Evolutionary conservation across 2,797 vertebrate species (phyloP).

Genomic region (Cygnus olor): DNA sequence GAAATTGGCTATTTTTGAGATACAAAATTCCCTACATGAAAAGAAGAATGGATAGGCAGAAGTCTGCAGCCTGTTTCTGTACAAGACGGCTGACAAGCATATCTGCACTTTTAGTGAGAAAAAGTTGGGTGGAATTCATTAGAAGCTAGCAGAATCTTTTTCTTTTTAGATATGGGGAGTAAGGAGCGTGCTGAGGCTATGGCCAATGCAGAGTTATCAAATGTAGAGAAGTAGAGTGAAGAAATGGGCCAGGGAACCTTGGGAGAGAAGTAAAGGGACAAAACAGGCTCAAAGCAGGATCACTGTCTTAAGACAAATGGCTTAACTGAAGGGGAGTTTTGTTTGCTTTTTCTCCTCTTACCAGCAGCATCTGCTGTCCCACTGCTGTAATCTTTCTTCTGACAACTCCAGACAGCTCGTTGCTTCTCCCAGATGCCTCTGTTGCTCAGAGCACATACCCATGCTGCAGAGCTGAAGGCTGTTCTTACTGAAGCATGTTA

Average conservation of each 20-base stretch:
- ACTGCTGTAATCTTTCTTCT: background rate
- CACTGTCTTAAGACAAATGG: background rate
- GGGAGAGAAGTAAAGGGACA: background rate
- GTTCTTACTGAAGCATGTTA: background rate
- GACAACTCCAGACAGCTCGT: background rate
- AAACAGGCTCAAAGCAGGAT: background rate
- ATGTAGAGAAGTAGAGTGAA: background rate
- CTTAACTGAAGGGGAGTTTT: background rate
- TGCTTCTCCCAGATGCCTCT: background rate
- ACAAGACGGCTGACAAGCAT: background rate
- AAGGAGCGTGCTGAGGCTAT: background rate
- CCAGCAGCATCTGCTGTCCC: background rate
- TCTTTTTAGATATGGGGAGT: background rate
- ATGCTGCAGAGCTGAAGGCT: background rate
- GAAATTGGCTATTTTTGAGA: background rate
- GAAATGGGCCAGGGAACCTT: background rate
- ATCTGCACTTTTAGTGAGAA: background rate
- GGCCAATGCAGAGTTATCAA: background rate
- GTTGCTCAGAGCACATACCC: background rate
- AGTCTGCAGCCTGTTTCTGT: background rate
- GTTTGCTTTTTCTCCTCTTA: background rate
- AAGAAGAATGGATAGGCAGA: background rate
- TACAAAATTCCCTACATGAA: background rate
- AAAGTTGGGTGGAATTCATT: background rate
- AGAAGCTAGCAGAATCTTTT: background rate